phyloP scores from a whole-genome alignment of 2,888 invertebrate genomes.

The Hipparchia sbordonii region DNA sequence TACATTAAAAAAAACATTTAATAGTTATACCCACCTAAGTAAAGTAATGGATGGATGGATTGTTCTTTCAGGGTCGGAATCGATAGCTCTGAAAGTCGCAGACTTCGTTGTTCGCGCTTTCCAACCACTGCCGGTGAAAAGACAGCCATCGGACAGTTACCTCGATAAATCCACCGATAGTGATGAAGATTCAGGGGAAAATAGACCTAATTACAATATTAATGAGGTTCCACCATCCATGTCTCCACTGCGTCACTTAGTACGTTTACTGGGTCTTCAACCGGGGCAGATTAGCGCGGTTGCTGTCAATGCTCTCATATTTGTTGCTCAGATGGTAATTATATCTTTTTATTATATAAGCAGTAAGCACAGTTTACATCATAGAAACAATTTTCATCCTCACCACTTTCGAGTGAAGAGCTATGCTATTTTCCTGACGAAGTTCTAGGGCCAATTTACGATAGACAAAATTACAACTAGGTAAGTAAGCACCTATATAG shows the following conservation, averaged over 20 bases:
- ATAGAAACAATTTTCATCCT: too few relatives aligned
- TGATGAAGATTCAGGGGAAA: constrained; percentile 48
- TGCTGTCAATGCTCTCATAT: constrained; percentile 91
- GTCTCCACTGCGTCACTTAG: constrained; percentile 74
- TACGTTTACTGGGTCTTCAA: constrained; percentile 89
- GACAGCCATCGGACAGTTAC: constrained; percentile 48
- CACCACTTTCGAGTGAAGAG: too few relatives aligned
- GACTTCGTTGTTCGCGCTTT: constrained; percentile 76
- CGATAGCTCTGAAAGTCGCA: constrained; percentile 73
- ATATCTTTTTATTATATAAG: neutral
- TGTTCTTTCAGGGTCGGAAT: constrained; percentile 65
- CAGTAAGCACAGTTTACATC: neutral
- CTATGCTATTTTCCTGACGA: too few relatives aligned
- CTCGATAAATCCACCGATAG: constrained; percentile 49
- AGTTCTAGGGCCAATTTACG: too few relatives aligned
- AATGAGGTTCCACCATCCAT: constrained; percentile 82
- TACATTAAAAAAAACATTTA: too few relatives aligned
- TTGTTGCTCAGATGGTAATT: constrained; percentile 92
- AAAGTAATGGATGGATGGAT: too few relatives aligned
- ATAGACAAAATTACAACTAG: too few relatives aligned
- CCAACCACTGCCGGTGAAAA: constrained; percentile 50
- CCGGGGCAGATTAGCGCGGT: constrained; percentile 90
- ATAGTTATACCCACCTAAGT: too few relatives aligned
- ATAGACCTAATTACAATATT: constrained; percentile 51
- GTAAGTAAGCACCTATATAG: too few relatives aligned